phyloP scores from a whole-genome alignment of 2,888 invertebrate genomes.

The Julus scandinavius region DNA sequence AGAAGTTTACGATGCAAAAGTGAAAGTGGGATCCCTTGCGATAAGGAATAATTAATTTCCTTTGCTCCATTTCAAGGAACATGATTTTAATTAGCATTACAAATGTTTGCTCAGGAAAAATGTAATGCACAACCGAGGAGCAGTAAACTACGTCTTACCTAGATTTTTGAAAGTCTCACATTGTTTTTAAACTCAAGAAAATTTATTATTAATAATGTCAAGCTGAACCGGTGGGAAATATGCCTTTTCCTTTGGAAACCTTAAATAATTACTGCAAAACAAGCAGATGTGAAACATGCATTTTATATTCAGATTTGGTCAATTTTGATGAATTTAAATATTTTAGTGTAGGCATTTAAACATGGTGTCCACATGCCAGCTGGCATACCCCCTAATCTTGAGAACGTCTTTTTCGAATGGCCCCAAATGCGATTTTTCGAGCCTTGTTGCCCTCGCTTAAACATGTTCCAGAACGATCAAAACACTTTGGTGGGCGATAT shows the following conservation, averaged over 20 bases:
- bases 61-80: not conserved
- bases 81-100: conserved; percentile 37
- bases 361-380: not conserved
- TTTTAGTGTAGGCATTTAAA: not conserved
- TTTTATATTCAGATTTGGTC: not conserved
- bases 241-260: not conserved
- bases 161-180: not conserved
- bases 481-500: conserved; percentile 1
- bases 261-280: not conserved
- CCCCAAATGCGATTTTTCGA: too few species aligned
- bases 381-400: too few species aligned
- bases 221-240: not conserved
- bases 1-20: too few species aligned
- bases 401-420: not conserved
- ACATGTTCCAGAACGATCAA: not conserved
- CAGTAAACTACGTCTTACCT: not conserved
- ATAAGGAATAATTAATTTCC: conserved; percentile 17
- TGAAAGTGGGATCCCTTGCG: not conserved
- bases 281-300: not conserved
- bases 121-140: not conserved
- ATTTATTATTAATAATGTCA: not conserved
- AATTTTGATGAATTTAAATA: not conserved
- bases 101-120: conserved; percentile 9
- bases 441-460: too few species aligned
- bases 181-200: not conserved